Base-by-base conservation (phyloP, 1,140 invertebrate species). In the Drosophila repletoides region DNA sequence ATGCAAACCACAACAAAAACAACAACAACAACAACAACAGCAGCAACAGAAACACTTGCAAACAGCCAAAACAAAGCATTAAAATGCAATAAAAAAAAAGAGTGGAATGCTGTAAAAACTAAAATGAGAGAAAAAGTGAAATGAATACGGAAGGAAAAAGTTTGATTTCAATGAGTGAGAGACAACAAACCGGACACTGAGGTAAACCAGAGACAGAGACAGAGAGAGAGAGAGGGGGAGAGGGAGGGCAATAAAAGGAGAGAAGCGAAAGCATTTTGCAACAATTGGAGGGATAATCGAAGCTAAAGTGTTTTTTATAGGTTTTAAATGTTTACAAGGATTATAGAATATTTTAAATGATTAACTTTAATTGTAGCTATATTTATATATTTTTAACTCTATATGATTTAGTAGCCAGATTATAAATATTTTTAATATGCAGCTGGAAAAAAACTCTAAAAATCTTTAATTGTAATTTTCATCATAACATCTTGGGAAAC, bases 1-100 rank as follows among this genome's bases (percentile, higher is more conserved):
- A 71, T 71, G 71, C 68, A 72, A 72, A 61, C 38, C 43, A 14
- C 61, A 59, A 55, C 40, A 60, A 33, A 33, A 59, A 58, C 21
- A 55, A 17, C 21, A 56, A 24, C 41, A 41, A 28, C 15, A 66
- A 48, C 29, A 31, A 64, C 34, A 41, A 55, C n/a, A 28, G 19
- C 19, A 36, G 9, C 26, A 41, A 5, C n/a, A 45, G 10, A n/a
- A n/a, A n/a, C n/a, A n/a, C n/a, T n/a, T n/a, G n/a, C n/a, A n/a
- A n/a, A n/a, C n/a, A n/a, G n/a, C n/a, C 43, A 46, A 46, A 46
- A 46, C 43, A 46, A 46, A 22, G 41, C 33, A 9, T 34, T 43
- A 17, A 21, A 45, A 52, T 45, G 28, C 5, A 26, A 24, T 46
- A 19, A 15, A 56, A 56, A 43, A 55, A 21, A 45, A 21, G 12